Evolutionary conservation across 1,140 invertebrate genomes (phyloP).

Genomic region (Coptotermes formosanus): DNA sequence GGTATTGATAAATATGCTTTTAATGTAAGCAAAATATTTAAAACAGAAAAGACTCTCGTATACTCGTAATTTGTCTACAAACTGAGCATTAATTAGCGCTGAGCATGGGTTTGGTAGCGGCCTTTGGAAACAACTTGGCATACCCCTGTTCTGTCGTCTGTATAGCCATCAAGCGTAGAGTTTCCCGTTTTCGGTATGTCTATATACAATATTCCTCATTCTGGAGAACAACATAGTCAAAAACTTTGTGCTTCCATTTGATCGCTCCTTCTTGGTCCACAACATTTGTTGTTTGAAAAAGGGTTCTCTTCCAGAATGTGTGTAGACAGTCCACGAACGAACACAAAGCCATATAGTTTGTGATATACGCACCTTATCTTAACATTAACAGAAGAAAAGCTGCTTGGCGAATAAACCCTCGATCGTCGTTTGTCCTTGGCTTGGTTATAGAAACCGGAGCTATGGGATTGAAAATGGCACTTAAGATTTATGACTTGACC

Average conservation of each 20-base stretch:
- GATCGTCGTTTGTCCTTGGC: neutral
- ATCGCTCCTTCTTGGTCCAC: neutral
- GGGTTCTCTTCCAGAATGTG: neutral
- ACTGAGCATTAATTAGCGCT: no score
- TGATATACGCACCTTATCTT: neutral
- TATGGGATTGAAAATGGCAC: neutral
- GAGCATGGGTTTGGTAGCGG: no score
- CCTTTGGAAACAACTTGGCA: no score
- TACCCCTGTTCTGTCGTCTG: no score
- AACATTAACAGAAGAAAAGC: neutral
- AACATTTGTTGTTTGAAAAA: neutral
- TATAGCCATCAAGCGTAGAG: no score
- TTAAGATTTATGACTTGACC: constrained; percentile 3
- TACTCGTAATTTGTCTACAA: no score
- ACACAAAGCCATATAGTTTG: neutral
- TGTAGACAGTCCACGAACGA: neutral
- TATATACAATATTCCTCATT: no score
- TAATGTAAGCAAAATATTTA: no score
- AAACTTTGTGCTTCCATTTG: neutral
- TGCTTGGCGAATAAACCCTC: neutral
- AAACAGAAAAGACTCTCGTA: no score
- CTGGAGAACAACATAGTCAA: neutral
- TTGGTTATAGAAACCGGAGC: neutral
- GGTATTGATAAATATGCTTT: no score
- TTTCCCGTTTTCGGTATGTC: no score